Percentiles rank a stretch among this genome's conserved stretches.
These are phyloP conservation scores for Pycnomerus fuliginosus DNA, from an alignment of 2,888 invertebrate genomes.

Conservation along the genomic window DNA sequence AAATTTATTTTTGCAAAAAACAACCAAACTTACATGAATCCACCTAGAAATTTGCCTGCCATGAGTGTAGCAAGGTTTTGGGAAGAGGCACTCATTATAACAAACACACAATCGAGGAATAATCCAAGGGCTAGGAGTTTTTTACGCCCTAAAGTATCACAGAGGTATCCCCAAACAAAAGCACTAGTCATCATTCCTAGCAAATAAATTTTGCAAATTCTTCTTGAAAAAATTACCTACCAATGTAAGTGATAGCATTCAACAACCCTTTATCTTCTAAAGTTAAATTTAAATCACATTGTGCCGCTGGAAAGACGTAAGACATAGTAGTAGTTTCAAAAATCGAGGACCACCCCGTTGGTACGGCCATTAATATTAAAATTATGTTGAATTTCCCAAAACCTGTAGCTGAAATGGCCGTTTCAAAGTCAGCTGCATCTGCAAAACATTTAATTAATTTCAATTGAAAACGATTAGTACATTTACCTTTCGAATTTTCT, in stretches of 20 bases:
- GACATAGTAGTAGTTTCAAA: constrained; percentile 73
- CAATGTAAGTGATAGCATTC: constrained; percentile 18
- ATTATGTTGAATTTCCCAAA: constrained; percentile 70
- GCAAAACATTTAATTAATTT: no score
- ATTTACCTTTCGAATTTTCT: no score
- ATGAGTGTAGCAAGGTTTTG: constrained; percentile 66
- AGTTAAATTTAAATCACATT: constrained; percentile 70
- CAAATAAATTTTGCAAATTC: no score
- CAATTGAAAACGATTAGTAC: no score
- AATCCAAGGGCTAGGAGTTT: constrained; percentile 67
- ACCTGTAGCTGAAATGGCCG: constrained; percentile 67
- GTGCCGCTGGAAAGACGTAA: constrained; percentile 72
- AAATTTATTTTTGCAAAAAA: constrained; percentile 3
- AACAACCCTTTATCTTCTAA: constrained; percentile 56
- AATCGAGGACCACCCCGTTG: constrained; percentile 67
- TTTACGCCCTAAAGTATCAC: constrained; percentile 70
- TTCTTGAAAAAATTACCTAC: no score
- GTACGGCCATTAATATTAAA: constrained; percentile 59
- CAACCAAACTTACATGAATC: constrained; percentile 34
- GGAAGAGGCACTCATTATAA: constrained; percentile 62
- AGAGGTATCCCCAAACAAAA: constrained; percentile 73
- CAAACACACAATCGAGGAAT: constrained; percentile 62
- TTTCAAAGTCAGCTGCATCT: constrained; percentile 64
- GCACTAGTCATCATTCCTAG: constrained; percentile 78
- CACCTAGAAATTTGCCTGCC: constrained; percentile 62